These are phyloP conservation scores for Elephantulus edwardii DNA, from an alignment of 2,113 vertebrate species.

Conservation along the genomic window DNA sequence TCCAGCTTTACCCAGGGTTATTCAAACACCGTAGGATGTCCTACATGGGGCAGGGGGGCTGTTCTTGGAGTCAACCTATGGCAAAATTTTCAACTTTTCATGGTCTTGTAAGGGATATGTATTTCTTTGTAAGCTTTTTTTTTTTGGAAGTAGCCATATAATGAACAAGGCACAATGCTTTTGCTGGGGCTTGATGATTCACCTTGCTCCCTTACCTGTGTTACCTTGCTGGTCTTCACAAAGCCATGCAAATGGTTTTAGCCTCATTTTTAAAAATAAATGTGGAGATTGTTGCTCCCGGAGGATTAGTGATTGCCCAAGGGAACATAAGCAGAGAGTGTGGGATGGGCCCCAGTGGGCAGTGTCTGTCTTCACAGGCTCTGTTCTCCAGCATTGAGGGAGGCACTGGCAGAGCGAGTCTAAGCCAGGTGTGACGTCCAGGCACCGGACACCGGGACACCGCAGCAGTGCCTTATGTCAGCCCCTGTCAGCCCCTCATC, in stretches of 20 bases:
- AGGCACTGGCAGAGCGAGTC: background rate
- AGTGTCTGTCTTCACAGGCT: background rate
- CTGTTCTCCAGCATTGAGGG: background rate
- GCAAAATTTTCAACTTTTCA: background rate
- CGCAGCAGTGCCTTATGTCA: too few relatives aligned
- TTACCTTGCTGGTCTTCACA: background rate
- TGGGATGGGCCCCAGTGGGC: background rate
- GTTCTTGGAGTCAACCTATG: background rate
- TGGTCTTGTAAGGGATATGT: background rate
- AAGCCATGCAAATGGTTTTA: background rate
- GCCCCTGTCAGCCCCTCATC: fast-evolving
- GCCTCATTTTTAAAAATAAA: background rate
- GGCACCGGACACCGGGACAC: background rate
- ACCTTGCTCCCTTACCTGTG: background rate
- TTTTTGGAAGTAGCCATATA: background rate
- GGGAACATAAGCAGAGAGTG: background rate
- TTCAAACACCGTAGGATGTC: background rate
- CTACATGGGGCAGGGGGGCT: background rate
- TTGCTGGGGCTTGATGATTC: background rate
- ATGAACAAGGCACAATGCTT: background rate
- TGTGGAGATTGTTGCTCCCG: background rate
- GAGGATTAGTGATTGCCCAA: background rate
- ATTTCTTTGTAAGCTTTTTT: background rate
- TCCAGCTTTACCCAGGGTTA: background rate
- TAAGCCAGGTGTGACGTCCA: background rate